These are phyloP conservation scores for Siderastrea radians DNA, from an alignment of 92 coral and sea anemone genomes.

Conservation along the genomic window DNA sequence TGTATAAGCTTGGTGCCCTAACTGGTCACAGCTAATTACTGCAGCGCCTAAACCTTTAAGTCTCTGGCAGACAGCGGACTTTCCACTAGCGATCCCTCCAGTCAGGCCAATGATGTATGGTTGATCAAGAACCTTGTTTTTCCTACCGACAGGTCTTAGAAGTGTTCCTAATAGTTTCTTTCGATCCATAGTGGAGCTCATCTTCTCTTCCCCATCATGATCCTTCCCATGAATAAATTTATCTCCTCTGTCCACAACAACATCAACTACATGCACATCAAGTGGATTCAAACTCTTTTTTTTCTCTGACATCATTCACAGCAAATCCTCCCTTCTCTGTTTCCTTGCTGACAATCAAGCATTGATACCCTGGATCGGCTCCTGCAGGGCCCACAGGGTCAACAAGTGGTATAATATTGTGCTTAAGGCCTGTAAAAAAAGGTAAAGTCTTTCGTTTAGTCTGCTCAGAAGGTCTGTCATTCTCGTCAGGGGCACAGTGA, in stretches of 20 bases:
- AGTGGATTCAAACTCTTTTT: conserved; percentile 76
- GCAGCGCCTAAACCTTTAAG: conserved; percentile 92
- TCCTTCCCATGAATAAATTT: conserved; percentile 42
- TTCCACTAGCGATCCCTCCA: conserved; percentile 98
- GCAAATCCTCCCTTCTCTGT: conserved; percentile 87
- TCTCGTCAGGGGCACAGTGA: no score
- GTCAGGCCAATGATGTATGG: conserved; percentile 96
- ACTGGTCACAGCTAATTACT: conserved; percentile 83
- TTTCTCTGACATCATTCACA: conserved; percentile 80
- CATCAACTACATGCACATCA: conserved; percentile 84
- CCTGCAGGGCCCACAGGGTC: conserved; percentile 99
- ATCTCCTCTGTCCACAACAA: conserved; percentile 67
- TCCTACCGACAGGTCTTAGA: conserved; percentile 71
- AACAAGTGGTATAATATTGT: conserved; percentile 80
- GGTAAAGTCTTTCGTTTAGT: neutral
- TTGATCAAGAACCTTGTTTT: conserved; percentile 15
- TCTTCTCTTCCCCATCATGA: conserved; percentile 59
- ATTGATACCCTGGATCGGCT: conserved; percentile 82
- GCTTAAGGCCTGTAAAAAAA: conserved; percentile 78
- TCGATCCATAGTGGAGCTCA: conserved; percentile 92
- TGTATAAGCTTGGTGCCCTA: conserved; percentile 89
- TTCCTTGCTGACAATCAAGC: conserved; percentile 95
- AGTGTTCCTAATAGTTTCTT: conserved; percentile 88
- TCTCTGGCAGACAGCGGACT: conserved; percentile 90
- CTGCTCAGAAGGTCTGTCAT: no score